Percentiles rank a stretch among this genome's conserved stretches.
Conservation (phyloP, 2,888 invertebrate genomes). For the Tuberolachnus salignus region DNA sequence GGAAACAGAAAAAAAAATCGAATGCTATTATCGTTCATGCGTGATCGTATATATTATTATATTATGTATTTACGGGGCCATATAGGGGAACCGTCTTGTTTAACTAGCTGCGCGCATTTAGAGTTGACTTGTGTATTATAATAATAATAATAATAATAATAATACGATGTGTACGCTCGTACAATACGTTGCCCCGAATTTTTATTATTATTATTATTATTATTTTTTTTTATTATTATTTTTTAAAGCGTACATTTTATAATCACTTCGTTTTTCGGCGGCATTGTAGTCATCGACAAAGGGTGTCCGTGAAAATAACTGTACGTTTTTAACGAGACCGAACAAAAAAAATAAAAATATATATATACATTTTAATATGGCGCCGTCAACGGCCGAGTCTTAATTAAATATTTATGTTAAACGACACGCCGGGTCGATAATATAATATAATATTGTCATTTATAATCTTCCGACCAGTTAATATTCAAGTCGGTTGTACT, state of each 20-base stretch:
- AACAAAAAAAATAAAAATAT: background rate
- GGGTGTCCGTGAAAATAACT: background rate
- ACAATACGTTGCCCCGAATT: too few species aligned
- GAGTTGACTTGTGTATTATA: background rate
- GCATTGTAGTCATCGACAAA: background rate
- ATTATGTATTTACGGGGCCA: too few species aligned
- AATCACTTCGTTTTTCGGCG: conserved; percentile 4
- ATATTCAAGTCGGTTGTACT: background rate
- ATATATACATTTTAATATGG: background rate
- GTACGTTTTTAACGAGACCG: background rate
- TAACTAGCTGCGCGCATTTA: background rate
- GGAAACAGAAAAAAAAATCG: too few species aligned
- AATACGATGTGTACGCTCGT: too few species aligned
- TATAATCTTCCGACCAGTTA: background rate
- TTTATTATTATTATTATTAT: too few species aligned
- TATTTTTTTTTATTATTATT: too few species aligned
- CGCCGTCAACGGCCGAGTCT: background rate
- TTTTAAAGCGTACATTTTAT: too few species aligned
- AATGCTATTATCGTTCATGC: too few species aligned
- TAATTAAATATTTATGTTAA: conserved; percentile 23
- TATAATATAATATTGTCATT: too few species aligned
- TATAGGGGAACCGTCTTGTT: too few species aligned
- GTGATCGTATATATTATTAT: too few species aligned
- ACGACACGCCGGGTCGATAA: background rate
- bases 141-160: too few species aligned